Percentiles rank a stretch among this genome's conserved stretches.
Evolutionary conservation across 2,113 vertebrate genomes (phyloP).

Genomic region (Leucoraja erinaceus): DNA sequence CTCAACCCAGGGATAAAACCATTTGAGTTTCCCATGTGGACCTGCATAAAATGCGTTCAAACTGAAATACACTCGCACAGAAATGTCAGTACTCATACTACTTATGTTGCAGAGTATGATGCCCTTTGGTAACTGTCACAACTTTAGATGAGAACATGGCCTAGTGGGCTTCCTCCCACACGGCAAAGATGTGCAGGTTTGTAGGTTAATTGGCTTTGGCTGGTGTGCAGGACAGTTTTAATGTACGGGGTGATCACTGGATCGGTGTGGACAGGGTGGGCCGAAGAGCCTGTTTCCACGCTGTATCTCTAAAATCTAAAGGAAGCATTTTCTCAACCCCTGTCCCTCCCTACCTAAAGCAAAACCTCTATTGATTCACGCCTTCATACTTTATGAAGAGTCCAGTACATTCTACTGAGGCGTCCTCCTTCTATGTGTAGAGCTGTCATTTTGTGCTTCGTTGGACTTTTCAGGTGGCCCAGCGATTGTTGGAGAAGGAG

Average conservation of each 20-base stretch:
- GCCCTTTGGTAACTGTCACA: neutral
- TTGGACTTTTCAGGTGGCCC: slow-evolving; percentile 68
- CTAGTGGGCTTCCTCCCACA: neutral
- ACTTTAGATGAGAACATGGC: neutral
- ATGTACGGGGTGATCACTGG: too few relatives aligned
- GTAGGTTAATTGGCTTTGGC: too few relatives aligned
- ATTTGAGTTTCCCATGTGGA: neutral
- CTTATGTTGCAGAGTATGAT: neutral
- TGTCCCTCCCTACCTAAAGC: neutral
- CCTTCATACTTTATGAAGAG: neutral
- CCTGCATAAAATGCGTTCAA: neutral
- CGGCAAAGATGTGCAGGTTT: too few relatives aligned
- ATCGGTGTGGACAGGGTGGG: too few relatives aligned
- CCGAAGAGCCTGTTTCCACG: too few relatives aligned
- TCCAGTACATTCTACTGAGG: neutral
- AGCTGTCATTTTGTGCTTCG: neutral
- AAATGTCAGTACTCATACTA: neutral
- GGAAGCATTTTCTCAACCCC: neutral
- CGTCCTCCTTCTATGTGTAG: neutral
- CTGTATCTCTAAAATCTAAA: too few relatives aligned
- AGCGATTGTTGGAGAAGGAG: slow-evolving; percentile 85
- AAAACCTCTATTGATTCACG: neutral
- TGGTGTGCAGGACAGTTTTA: too few relatives aligned
- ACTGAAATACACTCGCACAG: neutral
- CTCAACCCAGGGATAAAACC: neutral